phyloP scores from a whole-genome alignment of 2,888 invertebrate genomes.

The Ischnus inquisitorius region DNA sequence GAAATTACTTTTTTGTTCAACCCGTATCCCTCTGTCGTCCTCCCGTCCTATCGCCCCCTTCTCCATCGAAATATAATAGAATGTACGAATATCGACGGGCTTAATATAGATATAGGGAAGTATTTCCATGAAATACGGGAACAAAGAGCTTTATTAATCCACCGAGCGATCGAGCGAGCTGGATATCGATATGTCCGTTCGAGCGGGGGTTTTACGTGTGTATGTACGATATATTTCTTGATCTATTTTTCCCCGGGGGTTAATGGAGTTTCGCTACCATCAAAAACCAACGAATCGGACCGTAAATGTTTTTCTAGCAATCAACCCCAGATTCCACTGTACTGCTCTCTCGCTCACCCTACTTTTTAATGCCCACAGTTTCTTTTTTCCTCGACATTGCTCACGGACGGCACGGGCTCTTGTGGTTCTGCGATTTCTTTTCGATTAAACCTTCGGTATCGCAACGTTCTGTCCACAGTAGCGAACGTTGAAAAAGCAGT shows the following conservation, averaged over 20 bases:
- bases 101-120: slow-evolving; percentile 6
- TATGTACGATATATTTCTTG: slow-evolving; percentile 35
- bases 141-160: slow-evolving; percentile 29
- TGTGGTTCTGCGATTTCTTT: slow-evolving; percentile 75
- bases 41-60: background rate
- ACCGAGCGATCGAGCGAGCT: slow-evolving; percentile 8
- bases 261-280: slow-evolving; percentile 77
- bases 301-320: slow-evolving; percentile 76
- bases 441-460: slow-evolving; percentile 76
- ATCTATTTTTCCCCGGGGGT: slow-evolving; percentile 76
- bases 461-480: background rate
- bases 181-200: slow-evolving; percentile 12
- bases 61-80: slow-evolving; percentile 18
- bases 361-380: slow-evolving; percentile 7
- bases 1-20: slow-evolving; percentile 23
- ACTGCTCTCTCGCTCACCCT: background rate
- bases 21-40: background rate
- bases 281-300: slow-evolving; percentile 10
- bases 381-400: slow-evolving; percentile 13
- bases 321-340: slow-evolving; percentile 59
- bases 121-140: slow-evolving; percentile 24
- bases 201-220: slow-evolving; percentile 7
- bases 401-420: slow-evolving; percentile 17
- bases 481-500: background rate
- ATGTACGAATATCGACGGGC: slow-evolving; percentile 28